Percentiles rank a stretch among this genome's conserved stretches.
phyloP scores from a whole-genome alignment of 2,113 vertebrate species.

The Plectropomus leopardus region DNA sequence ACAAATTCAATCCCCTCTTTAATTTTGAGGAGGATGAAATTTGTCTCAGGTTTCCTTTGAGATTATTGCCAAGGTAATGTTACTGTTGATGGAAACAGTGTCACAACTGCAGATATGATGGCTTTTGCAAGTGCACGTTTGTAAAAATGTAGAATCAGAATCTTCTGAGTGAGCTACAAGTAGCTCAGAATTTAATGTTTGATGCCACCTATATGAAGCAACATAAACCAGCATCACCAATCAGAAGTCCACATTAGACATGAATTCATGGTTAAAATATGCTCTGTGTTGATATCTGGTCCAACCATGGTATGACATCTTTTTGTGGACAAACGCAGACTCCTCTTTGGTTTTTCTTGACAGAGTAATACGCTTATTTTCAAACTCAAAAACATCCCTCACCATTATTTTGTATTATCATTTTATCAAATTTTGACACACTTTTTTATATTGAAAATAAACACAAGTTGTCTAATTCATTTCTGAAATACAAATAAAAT shows the following conservation, averaged over 20 bases:
- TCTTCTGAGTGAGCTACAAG: neutral
- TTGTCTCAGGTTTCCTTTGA: slow-evolving; percentile 35
- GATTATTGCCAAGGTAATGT: neutral
- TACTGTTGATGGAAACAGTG: slow-evolving; percentile 30
- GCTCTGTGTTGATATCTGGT: neutral
- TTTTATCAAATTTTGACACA: too few species aligned
- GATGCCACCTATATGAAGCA: neutral
- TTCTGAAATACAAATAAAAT: too few species aligned
- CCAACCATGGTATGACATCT: neutral
- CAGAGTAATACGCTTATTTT: neutral
- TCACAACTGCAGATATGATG: slow-evolving; percentile 23
- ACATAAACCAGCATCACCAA: neutral
- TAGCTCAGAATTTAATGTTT: neutral
- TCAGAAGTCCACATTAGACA: neutral
- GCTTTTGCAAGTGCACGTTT: neutral
- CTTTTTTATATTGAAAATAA: too few species aligned
- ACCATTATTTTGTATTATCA: too few species aligned
- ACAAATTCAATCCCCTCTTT: slow-evolving; percentile 27
- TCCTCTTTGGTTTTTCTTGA: neutral
- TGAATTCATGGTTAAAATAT: neutral
- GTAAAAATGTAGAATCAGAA: slow-evolving; percentile 4
- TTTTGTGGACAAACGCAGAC: neutral
- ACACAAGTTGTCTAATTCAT: too few species aligned
- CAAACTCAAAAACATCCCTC: neutral
- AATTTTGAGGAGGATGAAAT: slow-evolving; percentile 34